Conservation (phyloP, 2,888 invertebrate species). For the Drepana falcataria region DNA sequence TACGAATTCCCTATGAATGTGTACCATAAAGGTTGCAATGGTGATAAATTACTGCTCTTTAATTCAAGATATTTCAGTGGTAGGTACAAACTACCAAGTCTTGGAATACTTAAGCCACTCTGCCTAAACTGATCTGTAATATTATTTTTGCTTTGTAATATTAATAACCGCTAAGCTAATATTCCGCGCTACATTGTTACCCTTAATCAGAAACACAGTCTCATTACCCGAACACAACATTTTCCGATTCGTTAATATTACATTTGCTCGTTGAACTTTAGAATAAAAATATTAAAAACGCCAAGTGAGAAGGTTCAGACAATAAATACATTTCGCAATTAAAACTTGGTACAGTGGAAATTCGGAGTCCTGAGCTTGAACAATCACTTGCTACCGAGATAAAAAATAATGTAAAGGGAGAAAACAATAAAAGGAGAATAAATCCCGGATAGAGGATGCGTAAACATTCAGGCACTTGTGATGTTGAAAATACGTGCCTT, state of each 20-base stretch:
- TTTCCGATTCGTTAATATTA: neutral
- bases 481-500: neutral
- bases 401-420: slow-evolving; percentile 30
- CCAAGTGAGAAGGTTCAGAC: slow-evolving; percentile 23
- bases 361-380: slow-evolving; percentile 2
- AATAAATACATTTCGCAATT: slow-evolving; percentile 48
- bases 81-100: too few relatives aligned
- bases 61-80: too few relatives aligned
- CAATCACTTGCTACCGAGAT: slow-evolving; percentile 4
- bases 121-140: neutral
- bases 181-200: neutral
- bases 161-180: neutral
- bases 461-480: slow-evolving; percentile 30
- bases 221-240: neutral
- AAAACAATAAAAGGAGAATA: slow-evolving; percentile 43
- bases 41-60: too few relatives aligned
- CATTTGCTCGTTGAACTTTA: neutral
- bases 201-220: neutral
- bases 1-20: too few relatives aligned
- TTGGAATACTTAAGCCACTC: neutral
- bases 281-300: slow-evolving; percentile 1
- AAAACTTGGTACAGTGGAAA: slow-evolving; percentile 25
- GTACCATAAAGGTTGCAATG: too few relatives aligned
- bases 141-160: neutral
- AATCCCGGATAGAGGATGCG: slow-evolving; percentile 37